Evolutionary conservation across 1,140 invertebrate genomes (phyloP).

Genomic region (Harpegnathos saltator): DNA sequence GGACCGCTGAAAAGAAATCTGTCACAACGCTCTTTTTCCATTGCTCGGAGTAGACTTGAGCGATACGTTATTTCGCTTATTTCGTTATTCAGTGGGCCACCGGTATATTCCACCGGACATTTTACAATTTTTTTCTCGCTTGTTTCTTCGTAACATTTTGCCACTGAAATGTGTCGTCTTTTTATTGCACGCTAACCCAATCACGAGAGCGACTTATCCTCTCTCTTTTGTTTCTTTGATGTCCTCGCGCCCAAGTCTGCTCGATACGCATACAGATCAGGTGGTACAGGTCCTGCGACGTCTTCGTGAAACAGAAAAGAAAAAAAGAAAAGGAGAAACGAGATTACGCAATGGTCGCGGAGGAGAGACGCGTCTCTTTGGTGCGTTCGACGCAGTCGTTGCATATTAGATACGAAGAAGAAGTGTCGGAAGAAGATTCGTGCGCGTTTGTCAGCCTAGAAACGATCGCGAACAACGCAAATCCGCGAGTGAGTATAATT

Average conservation of each 20-base stretch:
- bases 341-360: not conserved
- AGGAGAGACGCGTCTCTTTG: constrained; percentile 3
- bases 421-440: constrained; percentile 33
- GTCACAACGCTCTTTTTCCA: constrained; percentile 7
- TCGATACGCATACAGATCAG: not conserved
- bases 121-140: not conserved
- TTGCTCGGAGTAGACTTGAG: not conserved
- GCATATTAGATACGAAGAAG: constrained; percentile 35
- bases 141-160: too few species aligned
- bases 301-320: not conserved
- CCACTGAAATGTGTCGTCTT: not conserved
- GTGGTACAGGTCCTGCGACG: not conserved
- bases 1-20: not conserved
- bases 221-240: constrained; percentile 19
- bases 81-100: not conserved
- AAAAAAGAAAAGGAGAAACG: too few species aligned
- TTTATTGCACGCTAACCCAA: constrained; percentile 19
- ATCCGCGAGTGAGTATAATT: not conserved
- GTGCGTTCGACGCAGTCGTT: constrained; percentile 46
- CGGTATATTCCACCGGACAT: not conserved
- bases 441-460: constrained; percentile 10
- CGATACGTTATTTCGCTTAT: not conserved
- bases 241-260: constrained; percentile 9
- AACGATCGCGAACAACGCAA: constrained; percentile 5
- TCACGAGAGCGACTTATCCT: constrained; percentile 14